Conservation (phyloP, 1,140 invertebrate species). For the Atta cephalotes region DNA sequence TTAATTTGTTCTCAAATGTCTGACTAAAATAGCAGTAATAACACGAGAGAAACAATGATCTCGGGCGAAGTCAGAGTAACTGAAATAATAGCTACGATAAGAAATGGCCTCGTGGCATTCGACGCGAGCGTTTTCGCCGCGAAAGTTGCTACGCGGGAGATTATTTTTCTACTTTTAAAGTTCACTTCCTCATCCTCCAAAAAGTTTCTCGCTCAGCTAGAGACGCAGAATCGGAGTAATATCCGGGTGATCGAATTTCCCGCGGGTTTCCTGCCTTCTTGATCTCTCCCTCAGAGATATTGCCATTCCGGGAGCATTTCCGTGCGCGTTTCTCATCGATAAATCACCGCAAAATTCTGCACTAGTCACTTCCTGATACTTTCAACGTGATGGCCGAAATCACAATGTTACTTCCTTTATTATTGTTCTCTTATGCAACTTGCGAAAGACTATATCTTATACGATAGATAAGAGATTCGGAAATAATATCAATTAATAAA, state of each 20-base stretch:
- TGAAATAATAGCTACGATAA: constrained; percentile 47
- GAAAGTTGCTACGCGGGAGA: constrained; percentile 39
- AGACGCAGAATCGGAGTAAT: constrained; percentile 62
- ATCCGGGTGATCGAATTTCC: constrained; percentile 61
- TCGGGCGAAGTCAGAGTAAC: neutral
- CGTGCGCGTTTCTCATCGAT: constrained; percentile 48
- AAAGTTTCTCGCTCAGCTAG: constrained; percentile 51
- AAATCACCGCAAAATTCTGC: constrained; percentile 59
- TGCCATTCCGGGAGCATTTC: constrained; percentile 54
- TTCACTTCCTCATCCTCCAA: constrained; percentile 24
- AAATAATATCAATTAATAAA: neutral
- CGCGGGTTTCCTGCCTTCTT: constrained; percentile 58
- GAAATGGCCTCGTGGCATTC: neutral
- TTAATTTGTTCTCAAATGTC: neutral
- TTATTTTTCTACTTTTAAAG: constrained; percentile 60
- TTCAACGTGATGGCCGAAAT: constrained; percentile 43
- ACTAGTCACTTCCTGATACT: constrained; percentile 46
- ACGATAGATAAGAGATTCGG: neutral
- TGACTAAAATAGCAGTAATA: neutral
- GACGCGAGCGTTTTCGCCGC: constrained; percentile 15
- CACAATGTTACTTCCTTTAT: neutral
- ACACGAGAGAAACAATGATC: neutral
- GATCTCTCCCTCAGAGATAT: constrained; percentile 61
- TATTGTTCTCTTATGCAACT: neutral
- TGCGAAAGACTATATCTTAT: neutral